A percentile compares a stretch with the other conserved stretches of the same genome.
phyloP scores from a whole-genome alignment of 2,113 vertebrate genomes.

The Alouatta palliata region DNA sequence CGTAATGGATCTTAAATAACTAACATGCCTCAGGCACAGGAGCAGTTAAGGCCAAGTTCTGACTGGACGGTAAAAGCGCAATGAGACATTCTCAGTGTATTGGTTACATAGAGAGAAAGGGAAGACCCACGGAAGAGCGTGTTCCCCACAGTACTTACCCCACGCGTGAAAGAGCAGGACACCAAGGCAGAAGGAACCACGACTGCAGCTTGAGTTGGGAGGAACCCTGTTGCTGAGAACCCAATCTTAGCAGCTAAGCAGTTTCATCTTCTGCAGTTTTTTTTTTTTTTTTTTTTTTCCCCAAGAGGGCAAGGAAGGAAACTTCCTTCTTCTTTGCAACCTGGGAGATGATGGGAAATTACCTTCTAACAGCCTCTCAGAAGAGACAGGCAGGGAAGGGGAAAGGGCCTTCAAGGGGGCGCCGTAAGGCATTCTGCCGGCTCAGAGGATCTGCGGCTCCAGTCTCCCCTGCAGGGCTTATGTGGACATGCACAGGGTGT shows the following conservation, averaged over 20 bases:
- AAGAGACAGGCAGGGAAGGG: neutral
- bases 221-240: too few relatives aligned
- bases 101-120: neutral
- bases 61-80: neutral
- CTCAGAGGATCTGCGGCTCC: neutral
- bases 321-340: neutral
- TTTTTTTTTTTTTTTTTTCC: neutral
- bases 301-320: too few relatives aligned
- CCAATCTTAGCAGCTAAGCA: neutral
- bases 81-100: neutral
- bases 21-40: neutral
- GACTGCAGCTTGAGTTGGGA: neutral
- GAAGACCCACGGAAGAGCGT: neutral
- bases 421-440: neutral
- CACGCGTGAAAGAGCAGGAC: neutral
- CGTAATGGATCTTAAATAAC: neutral
- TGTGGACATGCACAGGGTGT: neutral
- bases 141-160: neutral
- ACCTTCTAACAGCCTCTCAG: neutral
- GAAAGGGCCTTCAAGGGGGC: neutral
- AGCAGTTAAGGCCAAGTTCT: neutral
- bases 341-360: neutral
- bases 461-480: fast-evolving
- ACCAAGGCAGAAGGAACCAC: neutral
- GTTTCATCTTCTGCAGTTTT: neutral